These are phyloP conservation scores for Epirrhoe tristata DNA, from an alignment of 2,888 invertebrate genomes.

Conservation along the genomic window DNA sequence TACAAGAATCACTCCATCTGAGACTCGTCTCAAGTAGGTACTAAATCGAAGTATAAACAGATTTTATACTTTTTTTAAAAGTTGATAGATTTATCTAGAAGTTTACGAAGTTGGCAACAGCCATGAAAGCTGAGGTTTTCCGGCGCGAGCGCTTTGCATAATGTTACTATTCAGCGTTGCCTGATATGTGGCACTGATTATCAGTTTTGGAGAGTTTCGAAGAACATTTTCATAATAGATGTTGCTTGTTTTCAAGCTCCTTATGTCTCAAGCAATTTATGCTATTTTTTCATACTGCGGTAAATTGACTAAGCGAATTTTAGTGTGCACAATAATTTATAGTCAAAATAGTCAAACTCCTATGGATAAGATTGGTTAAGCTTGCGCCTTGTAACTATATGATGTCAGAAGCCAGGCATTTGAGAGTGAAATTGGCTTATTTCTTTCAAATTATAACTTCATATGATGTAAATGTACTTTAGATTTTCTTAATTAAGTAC, in stretches of 20 bases:
- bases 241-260: slow-evolving; percentile 26
- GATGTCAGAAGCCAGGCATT: too few species aligned
- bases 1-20: background rate
- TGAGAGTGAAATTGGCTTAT: too few species aligned
- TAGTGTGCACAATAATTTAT: background rate
- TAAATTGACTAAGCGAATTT: slow-evolving; percentile 16
- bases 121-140: slow-evolving; percentile 9
- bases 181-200: slow-evolving; percentile 62
- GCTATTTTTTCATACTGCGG: slow-evolving; percentile 23
- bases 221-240: slow-evolving; percentile 35
- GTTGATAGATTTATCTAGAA: slow-evolving; percentile 15
- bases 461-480: too few species aligned
- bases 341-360: background rate
- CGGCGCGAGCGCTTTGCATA: slow-evolving; percentile 59
- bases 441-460: too few species aligned
- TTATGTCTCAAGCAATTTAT: slow-evolving; percentile 27
- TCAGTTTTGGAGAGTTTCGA: slow-evolving; percentile 40
- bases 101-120: slow-evolving; percentile 18
- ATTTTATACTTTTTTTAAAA: background rate
- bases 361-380: too few species aligned
- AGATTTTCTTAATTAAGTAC: too few species aligned
- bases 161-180: slow-evolving; percentile 64
- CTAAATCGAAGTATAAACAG: too few species aligned
- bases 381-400: too few species aligned
- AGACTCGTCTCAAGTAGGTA: too few species aligned